Conservation (phyloP, 2,113 vertebrate species). For the Tenebrosternarchus preto region DNA sequence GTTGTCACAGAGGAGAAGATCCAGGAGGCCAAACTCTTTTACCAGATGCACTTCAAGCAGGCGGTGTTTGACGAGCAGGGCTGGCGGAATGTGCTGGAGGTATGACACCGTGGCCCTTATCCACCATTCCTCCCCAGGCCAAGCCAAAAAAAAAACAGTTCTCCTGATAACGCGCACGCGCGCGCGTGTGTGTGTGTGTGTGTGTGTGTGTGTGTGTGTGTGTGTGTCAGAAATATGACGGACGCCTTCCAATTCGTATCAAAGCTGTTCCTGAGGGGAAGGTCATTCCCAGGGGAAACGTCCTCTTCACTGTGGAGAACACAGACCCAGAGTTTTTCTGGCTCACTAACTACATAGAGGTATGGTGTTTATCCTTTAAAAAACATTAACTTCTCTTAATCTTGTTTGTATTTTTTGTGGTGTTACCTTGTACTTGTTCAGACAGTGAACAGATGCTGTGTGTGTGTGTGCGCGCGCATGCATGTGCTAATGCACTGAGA, state of each 20-base stretch:
- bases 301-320: conserved; percentile 79
- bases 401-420: no score
- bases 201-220: conserved; percentile 18
- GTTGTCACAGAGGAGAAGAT: conserved; percentile 78
- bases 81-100: conserved; percentile 76
- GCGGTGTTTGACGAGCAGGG: conserved; percentile 74
- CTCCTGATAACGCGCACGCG: background rate
- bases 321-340: conserved; percentile 76
- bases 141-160: background rate
- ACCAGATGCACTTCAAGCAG: conserved; percentile 76
- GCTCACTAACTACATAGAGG: conserved; percentile 79
- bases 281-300: conserved; percentile 74
- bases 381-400: background rate
- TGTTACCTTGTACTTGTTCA: no score
- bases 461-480: no score
- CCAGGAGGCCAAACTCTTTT: conserved; percentile 76
- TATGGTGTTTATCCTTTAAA: conserved; percentile 37
- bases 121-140: background rate
- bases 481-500: no score
- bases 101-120: conserved; percentile 30
- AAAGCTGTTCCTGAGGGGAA: conserved; percentile 77
- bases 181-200: no score
- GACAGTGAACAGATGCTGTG: no score
- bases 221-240: conserved; percentile 70
- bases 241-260: conserved; percentile 74